phyloP scores from a whole-genome alignment of 2,113 vertebrate species.

The Melanocharis versteri region DNA sequence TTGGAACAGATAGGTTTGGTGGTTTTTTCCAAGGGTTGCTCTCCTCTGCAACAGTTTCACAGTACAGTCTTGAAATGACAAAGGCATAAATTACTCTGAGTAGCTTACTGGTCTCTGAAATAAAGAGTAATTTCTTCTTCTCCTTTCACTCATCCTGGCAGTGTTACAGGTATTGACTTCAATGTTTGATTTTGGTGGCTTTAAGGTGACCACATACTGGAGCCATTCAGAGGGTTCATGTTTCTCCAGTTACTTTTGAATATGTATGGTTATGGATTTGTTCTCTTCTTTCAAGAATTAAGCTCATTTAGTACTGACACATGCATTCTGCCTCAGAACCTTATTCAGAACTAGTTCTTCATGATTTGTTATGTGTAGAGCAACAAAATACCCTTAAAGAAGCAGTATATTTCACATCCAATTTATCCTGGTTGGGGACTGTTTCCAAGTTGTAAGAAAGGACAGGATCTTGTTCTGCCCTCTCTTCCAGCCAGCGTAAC shows the following conservation, averaged over 20 bases:
- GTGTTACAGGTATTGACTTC: neutral
- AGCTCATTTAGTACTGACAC: neutral
- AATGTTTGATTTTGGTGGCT: neutral
- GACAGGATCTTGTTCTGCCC: neutral
- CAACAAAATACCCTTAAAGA: neutral
- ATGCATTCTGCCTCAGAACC: neutral
- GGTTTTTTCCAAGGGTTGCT: neutral
- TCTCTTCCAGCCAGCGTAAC: neutral
- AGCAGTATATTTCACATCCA: neutral
- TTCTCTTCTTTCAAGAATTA: neutral
- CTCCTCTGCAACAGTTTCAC: neutral
- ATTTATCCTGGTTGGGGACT: neutral
- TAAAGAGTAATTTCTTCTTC: neutral
- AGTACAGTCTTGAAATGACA: neutral
- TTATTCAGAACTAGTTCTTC: neutral
- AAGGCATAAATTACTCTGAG: neutral
- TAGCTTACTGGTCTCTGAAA: neutral
- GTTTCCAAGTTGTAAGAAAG: neutral
- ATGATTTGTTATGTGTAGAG: neutral
- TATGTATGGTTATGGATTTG: neutral
- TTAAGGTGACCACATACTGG: neutral
- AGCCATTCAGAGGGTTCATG: neutral
- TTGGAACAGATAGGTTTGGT: neutral
- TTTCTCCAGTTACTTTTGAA: neutral
- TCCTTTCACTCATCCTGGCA: neutral